Base-by-base conservation (phyloP, 2,888 invertebrate species). In the Troides aeacus region DNA sequence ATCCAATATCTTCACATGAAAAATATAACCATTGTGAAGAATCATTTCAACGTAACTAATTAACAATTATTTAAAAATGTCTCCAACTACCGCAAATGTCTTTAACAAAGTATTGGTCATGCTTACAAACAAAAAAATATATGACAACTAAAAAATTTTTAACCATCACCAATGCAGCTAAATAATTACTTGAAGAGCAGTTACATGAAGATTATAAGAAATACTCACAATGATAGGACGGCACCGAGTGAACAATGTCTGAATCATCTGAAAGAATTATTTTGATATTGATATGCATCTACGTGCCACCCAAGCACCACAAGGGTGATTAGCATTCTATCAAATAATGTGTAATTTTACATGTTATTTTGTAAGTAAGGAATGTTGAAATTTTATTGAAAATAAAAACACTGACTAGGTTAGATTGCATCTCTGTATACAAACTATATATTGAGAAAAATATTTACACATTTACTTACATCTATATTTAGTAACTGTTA, bases 251-350 rank as follows among this genome's bases (percentile, higher is more conserved):
- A 75, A 85, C 86, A 74, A 87, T 80, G 80, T 85, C 88, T 80
- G 88, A 86, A 76, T 89, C 89, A 89, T 91, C 90, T 91, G 90
- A 85, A 90, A 90, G 81, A 87, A 89, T 85, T 84, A 81, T 88
- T 74, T 77, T 72, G 74, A 77, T 78, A 79, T 81, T 81, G 78
- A 78, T 80, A 82, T 72, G 67, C 62, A 30, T 69, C 64, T 76
- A 75, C 77, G 81, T 70, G 84, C 81, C 39, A 80, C 81, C 78
- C 72, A 81, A 79, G 78, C 75, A 72, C 46, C 12, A 57, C 21
- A 62, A 65, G 56, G 53, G 61, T 68, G 72, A 75, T 75, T 72
- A 70, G 61, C 56, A 53, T 65, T 36, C 18, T 17, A 30, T 53
- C 46, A 36, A 36, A 53, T 60, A 66, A 60, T 57, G 56, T 24